Evolutionary conservation across 2,797 vertebrate genomes (phyloP), one percentile per base, ranked within the genome.

Genomic region (Oreochromis grahami): DNA sequence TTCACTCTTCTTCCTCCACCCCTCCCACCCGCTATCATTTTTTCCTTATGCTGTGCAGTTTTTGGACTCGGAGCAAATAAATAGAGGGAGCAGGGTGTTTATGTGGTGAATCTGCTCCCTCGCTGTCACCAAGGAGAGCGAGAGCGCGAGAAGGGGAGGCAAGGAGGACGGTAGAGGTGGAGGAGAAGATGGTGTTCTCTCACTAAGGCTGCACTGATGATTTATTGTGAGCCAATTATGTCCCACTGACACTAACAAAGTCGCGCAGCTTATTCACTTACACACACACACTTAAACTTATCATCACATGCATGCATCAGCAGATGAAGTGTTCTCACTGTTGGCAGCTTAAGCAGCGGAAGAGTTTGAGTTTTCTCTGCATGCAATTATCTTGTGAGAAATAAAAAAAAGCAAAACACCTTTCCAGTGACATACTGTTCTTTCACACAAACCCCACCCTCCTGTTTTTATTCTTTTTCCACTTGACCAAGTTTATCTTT

Each of bases 21-120:
- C 72, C 81, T 79, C 56, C 79, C 55, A 15, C 82, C 72, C 19
- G 11, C 65, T 76, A 34, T 84, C 29, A 52, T 87, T 78, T 90
- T 91, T 89, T 89, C 90, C 91, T 86, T 89, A 90, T 85, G 88
- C 93, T 88, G 86, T 93, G 93, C 93, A 94, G 92, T 94, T 95
- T 95, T 93, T 92, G 86, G 88, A 94, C 86, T 93, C 74, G 80
- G 91, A 93, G 91, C 86, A 95, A 95, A 94, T 93, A 94, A 94
- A 94, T 88, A 92, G 80, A 68, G 80, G 87, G 82, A 79, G 92
- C 74, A 74, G 84, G 86, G 70, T 84, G 88, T 91, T 91, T 87
- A 91, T 87, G 86, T 94, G 88, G 91, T 41, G 80, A 84, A 89
- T 90, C 86, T 87, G 85, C 90, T 87, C 86, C 89, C 82, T 91